These are phyloP conservation scores for Athalia rosae DNA, from an alignment of 2,888 invertebrate genomes.

Conservation along the genomic window DNA sequence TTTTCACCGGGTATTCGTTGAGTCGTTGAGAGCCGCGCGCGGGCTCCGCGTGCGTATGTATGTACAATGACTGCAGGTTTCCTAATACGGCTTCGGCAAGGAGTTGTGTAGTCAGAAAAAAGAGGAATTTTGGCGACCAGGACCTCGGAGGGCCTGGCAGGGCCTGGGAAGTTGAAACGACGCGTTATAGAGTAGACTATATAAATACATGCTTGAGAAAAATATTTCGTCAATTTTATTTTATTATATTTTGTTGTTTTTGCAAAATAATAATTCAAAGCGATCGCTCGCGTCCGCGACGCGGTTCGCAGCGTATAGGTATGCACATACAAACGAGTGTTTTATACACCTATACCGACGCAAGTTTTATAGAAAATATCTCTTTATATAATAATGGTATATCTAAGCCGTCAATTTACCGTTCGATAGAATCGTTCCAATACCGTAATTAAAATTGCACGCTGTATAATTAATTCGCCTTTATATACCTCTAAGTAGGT, in stretches of 20 bases:
- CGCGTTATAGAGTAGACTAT: slow-evolving; percentile 46
- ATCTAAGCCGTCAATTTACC: slow-evolving; percentile 29
- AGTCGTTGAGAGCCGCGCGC: not conserved
- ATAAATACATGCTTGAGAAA: not conserved
- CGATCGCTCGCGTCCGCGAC: no score
- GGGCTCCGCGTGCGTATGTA: not conserved
- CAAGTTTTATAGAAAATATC: not conserved
- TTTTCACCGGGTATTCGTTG: slow-evolving; percentile 26
- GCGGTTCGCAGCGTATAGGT: no score
- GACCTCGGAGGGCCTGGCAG: slow-evolving; percentile 45
- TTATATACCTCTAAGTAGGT: not conserved
- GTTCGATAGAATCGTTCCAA: slow-evolving; percentile 1
- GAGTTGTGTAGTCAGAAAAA: slow-evolving; percentile 57
- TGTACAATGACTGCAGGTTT: slow-evolving; percentile 64
- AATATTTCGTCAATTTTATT: slow-evolving; percentile 38
- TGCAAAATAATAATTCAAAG: not conserved
- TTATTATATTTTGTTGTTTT: not conserved
- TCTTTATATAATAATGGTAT: not conserved
- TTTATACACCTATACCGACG: not conserved
- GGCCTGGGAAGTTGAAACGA: slow-evolving; percentile 55
- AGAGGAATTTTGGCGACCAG: slow-evolving; percentile 65
- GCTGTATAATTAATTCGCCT: not conserved
- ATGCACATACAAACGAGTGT: no score
- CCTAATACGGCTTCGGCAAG: slow-evolving; percentile 65
- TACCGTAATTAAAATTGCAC: slow-evolving; percentile 30